phyloP scores from a whole-genome alignment of 2,888 invertebrate genomes.

The Parnassius apollo region DNA sequence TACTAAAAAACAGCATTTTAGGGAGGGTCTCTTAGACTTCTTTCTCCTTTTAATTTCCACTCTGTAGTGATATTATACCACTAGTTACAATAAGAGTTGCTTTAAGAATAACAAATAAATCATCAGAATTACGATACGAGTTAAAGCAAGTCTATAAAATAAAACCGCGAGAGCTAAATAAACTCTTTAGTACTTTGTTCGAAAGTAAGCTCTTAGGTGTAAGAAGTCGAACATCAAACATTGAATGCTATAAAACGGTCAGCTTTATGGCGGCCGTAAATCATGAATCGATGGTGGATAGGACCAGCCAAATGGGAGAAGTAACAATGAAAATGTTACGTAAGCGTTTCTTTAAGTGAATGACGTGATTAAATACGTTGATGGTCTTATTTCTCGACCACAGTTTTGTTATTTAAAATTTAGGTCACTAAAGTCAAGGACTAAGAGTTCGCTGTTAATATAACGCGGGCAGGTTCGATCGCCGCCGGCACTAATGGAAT shows the following conservation, averaged over 20 bases:
- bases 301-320: conserved; percentile 40
- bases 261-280: conserved; percentile 67
- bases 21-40: no score
- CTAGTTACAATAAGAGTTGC: not conserved
- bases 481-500: no score
- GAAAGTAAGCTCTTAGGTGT: conserved; percentile 45
- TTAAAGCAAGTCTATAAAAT: conserved; percentile 35
- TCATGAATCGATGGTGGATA: conserved; percentile 63
- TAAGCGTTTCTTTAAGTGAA: conserved; percentile 24
- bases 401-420: not conserved
- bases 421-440: not conserved
- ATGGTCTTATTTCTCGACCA: not conserved
- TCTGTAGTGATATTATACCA: not conserved
- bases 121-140: not conserved
- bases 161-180: conserved; percentile 40
- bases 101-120: not conserved
- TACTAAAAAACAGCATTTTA: no score
- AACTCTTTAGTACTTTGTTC: conserved; percentile 47
- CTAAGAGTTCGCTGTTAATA: no score
- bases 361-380: conserved; percentile 10
- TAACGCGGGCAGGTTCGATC: no score
- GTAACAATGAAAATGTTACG: conserved; percentile 39
- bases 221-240: conserved; percentile 48
- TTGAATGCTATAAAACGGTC: conserved; percentile 63
- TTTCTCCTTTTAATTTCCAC: no score